Evolutionary conservation across 2,888 invertebrate species (phyloP), one percentile per base, ranked within the genome.

Genomic region (Drosophila hamatofila): DNA sequence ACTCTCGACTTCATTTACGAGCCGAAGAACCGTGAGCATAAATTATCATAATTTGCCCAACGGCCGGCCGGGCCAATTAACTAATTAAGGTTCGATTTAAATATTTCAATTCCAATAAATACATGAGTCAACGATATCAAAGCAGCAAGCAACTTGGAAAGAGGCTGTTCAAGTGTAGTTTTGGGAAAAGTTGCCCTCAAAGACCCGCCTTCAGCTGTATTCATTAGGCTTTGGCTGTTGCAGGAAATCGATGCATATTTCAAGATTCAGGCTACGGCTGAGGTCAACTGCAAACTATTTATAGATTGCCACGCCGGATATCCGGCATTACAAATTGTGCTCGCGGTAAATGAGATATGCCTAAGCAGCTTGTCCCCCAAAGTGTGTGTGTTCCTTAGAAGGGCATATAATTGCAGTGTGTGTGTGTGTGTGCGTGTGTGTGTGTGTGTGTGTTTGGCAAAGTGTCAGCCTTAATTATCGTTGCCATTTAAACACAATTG

Each of bases 281-380:
- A 46, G 46, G 8, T 46, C 46, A 18, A 18, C 58, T 55, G 30
- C 48, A 18, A 49, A 49, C 30, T 75, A 80, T 80, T 80, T 72
- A 80, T 78, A 73, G 82, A 59, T 71, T 66, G 64, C 25, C n/a
- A 49, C 41, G 61, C 82, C 71, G 82, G 82, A 81, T 59, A 71
- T 81, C 82, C 80, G 79, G 73, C 51, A 69, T 71, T 73, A 62
- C 79, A 71, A 79, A 75, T 75, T 79, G 81, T 8, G 23, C 3
- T 23, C 44, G 12, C 42, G 21, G 51, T 63, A 57, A 78, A 77
- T 74, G 74, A 68, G 67, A 65, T 67, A 75, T 81, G 66, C 49
- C 35, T 2, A 37, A 16, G 16, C 12, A 14, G 41, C 41, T 41
- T n/a, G n/a, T 18, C 39, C 18, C 30, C 37, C 16, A 30, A 27